Conservation (phyloP, 2,888 invertebrate species). For the Incurvaria masculella region DNA sequence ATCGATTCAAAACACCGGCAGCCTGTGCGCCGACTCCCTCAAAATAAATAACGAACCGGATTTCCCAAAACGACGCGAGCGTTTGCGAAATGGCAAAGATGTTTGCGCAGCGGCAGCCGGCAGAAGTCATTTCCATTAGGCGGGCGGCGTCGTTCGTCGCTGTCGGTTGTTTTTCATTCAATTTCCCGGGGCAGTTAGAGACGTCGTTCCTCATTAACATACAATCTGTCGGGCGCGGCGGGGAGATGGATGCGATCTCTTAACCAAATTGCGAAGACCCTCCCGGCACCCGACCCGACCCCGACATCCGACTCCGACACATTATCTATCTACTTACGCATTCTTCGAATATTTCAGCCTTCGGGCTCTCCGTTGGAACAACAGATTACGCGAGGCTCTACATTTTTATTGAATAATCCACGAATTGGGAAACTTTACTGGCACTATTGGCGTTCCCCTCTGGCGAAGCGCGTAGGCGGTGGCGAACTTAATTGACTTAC, state of each 20-base stretch:
- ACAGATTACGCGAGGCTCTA: no score
- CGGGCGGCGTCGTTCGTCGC: background rate
- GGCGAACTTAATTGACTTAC: no score
- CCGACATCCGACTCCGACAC: background rate
- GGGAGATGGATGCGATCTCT: background rate
- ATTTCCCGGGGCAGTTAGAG: background rate
- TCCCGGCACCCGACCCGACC: background rate
- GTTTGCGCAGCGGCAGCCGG: background rate
- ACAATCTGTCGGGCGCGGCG: background rate
- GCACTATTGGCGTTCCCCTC: no score
- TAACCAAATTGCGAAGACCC: background rate
- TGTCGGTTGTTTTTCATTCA: background rate
- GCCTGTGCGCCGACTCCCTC: no score
- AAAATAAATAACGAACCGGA: no score
- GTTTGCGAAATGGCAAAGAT: background rate
- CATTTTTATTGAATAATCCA: no score
- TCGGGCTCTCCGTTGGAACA: no score
- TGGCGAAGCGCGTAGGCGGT: no score
- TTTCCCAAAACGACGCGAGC: no score
- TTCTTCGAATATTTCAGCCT: background rate
- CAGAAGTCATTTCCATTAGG: background rate
- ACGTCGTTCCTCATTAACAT: background rate
- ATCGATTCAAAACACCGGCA: no score
- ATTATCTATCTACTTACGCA: background rate
- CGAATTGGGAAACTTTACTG: no score